These are phyloP conservation scores for Drosophila simulans DNA, from an alignment of 1,140 invertebrate genomes.

Conservation along the genomic window DNA sequence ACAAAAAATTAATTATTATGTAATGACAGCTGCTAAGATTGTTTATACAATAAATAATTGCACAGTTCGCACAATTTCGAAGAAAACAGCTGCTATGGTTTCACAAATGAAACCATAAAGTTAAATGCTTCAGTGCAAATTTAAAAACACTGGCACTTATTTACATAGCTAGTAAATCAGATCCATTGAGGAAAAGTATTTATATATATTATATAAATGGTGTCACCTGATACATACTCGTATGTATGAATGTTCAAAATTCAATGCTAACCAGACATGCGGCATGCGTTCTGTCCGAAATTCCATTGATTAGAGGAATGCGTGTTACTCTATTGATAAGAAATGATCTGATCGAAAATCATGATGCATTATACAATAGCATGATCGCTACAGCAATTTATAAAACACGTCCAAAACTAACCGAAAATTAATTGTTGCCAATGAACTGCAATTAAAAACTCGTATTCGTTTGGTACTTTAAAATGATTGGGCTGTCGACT, in stretches of 20 bases:
- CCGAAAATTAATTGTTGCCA: conserved; percentile 12
- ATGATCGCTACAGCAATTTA: conserved; percentile 16
- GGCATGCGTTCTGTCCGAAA: not conserved
- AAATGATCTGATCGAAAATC: conserved; percentile 27
- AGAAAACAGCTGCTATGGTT: not conserved
- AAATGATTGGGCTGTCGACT: conserved; percentile 1
- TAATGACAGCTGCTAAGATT: conserved; percentile 3
- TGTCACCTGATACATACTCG: conserved; percentile 21
- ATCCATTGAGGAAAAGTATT: not conserved
- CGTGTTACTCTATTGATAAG: conserved; percentile 32
- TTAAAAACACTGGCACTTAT: not conserved
- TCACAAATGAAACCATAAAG: not conserved
- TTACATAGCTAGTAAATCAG: conserved; percentile 7
- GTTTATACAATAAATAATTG: not conserved
- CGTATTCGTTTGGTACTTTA: not conserved
- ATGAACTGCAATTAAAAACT: conserved; percentile 21
- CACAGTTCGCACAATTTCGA: not conserved
- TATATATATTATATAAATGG: not conserved
- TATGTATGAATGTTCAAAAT: conserved; percentile 7
- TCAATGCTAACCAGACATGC: not conserved
- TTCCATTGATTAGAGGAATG: conserved; percentile 15
- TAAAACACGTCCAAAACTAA: not conserved
- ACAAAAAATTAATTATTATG: conserved; percentile 4
- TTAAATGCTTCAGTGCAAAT: not conserved
- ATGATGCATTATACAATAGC: conserved; percentile 30